These are phyloP conservation scores for Prochilodus magdalenae DNA, from an alignment of 2,113 vertebrate species.

Conservation along the genomic window DNA sequence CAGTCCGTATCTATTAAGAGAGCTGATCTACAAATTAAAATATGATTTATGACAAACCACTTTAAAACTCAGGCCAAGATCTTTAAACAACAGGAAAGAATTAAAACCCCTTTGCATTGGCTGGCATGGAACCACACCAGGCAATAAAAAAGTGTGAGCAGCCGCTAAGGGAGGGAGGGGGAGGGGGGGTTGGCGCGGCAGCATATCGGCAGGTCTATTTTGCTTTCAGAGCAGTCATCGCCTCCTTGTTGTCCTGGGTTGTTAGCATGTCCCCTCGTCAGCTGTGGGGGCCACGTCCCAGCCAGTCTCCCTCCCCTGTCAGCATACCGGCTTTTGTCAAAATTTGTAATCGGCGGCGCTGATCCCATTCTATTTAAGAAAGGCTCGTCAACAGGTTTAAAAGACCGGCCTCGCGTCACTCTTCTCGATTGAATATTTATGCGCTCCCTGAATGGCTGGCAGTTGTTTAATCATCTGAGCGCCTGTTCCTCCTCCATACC, in stretches of 20 bases:
- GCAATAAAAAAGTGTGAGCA: conserved; percentile 36
- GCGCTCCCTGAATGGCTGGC: conserved; percentile 59
- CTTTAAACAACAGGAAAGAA: conserved; percentile 13
- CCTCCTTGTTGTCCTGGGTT: conserved; percentile 74
- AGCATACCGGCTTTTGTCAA: conserved; percentile 68
- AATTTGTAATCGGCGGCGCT: conserved; percentile 70
- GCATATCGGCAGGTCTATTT: conserved; percentile 70
- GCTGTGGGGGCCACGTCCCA: conserved; percentile 64
- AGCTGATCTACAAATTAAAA: background rate
- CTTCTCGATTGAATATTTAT: conserved; percentile 72
- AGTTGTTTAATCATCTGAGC: conserved; percentile 69
- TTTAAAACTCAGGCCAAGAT: conserved; percentile 2
- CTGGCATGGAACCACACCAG: conserved; percentile 26
- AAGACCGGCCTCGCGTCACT: conserved; percentile 66
- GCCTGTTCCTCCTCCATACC: conserved; percentile 54
- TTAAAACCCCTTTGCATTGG: background rate
- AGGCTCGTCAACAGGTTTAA: conserved; percentile 72
- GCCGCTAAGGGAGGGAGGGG: conserved; percentile 6
- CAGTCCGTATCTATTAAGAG: background rate
- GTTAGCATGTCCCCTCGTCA: conserved; percentile 74
- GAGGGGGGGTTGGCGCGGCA: conserved; percentile 28
- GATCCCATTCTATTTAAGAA: conserved; percentile 78
- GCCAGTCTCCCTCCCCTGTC: conserved; percentile 66
- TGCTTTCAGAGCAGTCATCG: conserved; percentile 74
- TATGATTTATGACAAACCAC: background rate